Percentiles rank a stretch among this genome's conserved stretches.
phyloP scores from a whole-genome alignment of 2,113 vertebrate genomes.

The Ceuthmochares aereus region DNA sequence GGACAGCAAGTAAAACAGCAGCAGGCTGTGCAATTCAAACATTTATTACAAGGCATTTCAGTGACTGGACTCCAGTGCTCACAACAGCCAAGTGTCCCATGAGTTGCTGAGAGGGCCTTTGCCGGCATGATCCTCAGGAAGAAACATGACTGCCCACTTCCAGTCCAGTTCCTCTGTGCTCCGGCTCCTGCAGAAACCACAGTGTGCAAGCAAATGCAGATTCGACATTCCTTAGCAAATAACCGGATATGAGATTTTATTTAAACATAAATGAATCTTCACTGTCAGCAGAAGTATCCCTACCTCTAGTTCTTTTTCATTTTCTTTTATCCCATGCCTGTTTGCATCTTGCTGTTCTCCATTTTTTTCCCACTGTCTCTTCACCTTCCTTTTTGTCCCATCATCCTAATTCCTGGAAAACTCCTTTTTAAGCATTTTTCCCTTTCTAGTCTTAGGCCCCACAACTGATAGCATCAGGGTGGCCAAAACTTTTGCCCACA shows the following conservation, averaged over 20 bases:
- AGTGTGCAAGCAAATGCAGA: background rate
- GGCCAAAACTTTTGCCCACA: background rate
- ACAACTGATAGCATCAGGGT: background rate
- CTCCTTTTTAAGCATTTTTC: background rate
- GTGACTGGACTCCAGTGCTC: background rate
- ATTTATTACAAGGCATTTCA: slow-evolving; percentile 65
- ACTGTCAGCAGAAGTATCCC: background rate
- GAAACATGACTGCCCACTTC: accelerated
- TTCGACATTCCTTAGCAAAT: background rate
- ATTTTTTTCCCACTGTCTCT: background rate
- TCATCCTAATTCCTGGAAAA: background rate
- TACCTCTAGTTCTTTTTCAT: background rate
- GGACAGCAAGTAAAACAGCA: background rate
- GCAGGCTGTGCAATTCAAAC: background rate
- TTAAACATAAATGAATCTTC: background rate
- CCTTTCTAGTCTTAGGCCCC: background rate
- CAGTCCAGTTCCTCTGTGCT: accelerated
- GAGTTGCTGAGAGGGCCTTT: too few species aligned
- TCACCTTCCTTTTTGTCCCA: background rate
- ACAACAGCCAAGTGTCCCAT: too few species aligned
- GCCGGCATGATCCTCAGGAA: too few species aligned
- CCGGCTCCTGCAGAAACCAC: background rate
- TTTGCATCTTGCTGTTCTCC: background rate
- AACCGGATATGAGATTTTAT: background rate
- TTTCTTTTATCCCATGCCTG: background rate